Percentiles rank a stretch among this genome's conserved stretches.
Conservation (phyloP, 2,888 invertebrate species). For the Ectropis crepuscularia region DNA sequence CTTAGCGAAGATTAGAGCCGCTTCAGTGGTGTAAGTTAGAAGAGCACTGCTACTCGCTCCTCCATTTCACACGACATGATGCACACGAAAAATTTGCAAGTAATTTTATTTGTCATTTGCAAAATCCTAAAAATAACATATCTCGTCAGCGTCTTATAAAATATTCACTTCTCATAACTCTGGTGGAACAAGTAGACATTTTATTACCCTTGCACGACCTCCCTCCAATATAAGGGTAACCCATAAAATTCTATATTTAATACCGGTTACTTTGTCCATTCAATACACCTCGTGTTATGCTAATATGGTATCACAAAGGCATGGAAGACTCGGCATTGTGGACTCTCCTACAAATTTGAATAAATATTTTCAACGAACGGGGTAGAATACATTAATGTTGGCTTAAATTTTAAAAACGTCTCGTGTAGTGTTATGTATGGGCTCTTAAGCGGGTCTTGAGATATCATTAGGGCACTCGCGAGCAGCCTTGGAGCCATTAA, state of each 20-base stretch:
- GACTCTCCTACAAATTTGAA: conserved; percentile 79
- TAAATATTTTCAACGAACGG: conserved; percentile 81
- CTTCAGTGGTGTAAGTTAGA: too few species aligned
- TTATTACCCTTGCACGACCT: conserved; percentile 71
- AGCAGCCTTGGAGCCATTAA: conserved; percentile 55
- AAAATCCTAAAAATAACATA: conserved; percentile 9
- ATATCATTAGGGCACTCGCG: conserved; percentile 80
- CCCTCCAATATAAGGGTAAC: conserved; percentile 76
- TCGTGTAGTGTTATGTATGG: conserved; percentile 82
- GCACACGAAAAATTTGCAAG: too few species aligned
- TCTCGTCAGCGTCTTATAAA: conserved; percentile 55
- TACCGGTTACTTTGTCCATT: conserved; percentile 78
- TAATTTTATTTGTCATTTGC: too few species aligned
- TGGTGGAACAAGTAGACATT: conserved; percentile 64
- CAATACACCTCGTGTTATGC: conserved; percentile 77
- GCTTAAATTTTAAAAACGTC: conserved; percentile 84
- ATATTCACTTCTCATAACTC: conserved; percentile 66
- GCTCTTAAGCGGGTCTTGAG: conserved; percentile 79
- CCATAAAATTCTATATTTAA: conserved; percentile 78
- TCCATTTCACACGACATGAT: too few species aligned
- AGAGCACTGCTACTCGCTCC: too few species aligned
- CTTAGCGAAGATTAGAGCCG: too few species aligned
- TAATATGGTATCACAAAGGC: conserved; percentile 76
- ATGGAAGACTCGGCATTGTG: conserved; percentile 63
- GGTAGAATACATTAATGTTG: conserved; percentile 79